phyloP scores from a whole-genome alignment of 2,113 vertebrate species.

The Anolis sagrei region DNA sequence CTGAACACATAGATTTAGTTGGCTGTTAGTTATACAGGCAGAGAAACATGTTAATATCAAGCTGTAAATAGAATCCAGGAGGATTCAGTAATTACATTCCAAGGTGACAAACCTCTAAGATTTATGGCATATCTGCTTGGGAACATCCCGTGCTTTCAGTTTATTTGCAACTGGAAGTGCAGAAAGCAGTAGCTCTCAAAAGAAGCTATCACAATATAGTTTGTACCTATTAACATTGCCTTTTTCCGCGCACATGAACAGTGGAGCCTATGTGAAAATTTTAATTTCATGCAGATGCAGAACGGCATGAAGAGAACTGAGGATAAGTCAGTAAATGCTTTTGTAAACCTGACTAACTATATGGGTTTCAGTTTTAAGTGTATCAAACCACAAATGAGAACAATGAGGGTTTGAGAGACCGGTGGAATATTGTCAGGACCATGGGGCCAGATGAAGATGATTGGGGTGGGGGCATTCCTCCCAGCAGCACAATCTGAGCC shows the following conservation, averaged over 20 bases:
- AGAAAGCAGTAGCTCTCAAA: not conserved
- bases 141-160: not conserved
- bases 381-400: no score
- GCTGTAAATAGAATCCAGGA: not conserved
- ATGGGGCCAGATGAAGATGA: no score
- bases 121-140: not conserved
- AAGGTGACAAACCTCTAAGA: not conserved
- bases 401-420: no score
- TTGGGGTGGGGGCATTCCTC: no score
- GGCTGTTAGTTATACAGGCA: conserved; percentile 9
- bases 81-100: not conserved
- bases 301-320: not conserved
- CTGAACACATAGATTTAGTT: not conserved
- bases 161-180: conserved; percentile 2
- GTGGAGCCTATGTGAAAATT: not conserved
- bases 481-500: no score
- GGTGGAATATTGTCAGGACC: no score
- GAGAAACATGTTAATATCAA: not conserved
- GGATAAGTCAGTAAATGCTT: not conserved
- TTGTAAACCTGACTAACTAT: no score
- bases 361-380: no score
- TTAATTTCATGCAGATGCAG: not conserved
- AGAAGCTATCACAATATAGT: not conserved
- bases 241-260: not conserved
- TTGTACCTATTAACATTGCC: not conserved